phyloP scores from a whole-genome alignment of 2,797 vertebrate genomes.

The Pseudotriccus pelzelni region DNA sequence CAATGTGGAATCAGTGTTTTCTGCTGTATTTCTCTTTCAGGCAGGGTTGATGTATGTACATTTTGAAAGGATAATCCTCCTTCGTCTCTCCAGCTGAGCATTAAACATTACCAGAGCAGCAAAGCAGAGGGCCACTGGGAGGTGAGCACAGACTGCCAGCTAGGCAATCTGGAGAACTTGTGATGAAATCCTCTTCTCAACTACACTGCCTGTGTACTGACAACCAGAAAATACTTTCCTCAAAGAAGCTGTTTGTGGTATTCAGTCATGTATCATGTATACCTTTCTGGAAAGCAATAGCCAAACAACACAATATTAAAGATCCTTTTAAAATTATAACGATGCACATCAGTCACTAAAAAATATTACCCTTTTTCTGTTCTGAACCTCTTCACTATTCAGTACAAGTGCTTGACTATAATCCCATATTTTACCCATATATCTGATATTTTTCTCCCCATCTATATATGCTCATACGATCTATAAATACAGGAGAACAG shows the following conservation, averaged over 20 bases:
- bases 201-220: neutral
- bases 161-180: neutral
- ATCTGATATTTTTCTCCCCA: neutral
- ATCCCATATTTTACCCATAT: neutral
- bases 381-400: neutral
- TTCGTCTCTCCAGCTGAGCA: slow-evolving; percentile 5
- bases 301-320: neutral
- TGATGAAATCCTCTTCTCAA: neutral
- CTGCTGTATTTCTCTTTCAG: slow-evolving; percentile 30
- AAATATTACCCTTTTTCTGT: neutral
- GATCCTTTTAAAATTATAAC: neutral
- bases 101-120: slow-evolving; percentile 16
- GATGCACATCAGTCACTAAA: neutral
- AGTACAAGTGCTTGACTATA: neutral
- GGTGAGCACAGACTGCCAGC: neutral
- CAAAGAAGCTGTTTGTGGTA: neutral
- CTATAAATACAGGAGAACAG: neutral
- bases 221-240: neutral
- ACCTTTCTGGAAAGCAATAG: neutral
- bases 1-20: slow-evolving; percentile 27
- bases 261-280: neutral
- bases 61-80: slow-evolving; percentile 27
- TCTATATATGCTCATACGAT: neutral
- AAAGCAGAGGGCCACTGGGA: slow-evolving; percentile 2
- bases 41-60: neutral